Conservation (phyloP, 2,888 invertebrate genomes). For the Leptopterna dolabrata region DNA sequence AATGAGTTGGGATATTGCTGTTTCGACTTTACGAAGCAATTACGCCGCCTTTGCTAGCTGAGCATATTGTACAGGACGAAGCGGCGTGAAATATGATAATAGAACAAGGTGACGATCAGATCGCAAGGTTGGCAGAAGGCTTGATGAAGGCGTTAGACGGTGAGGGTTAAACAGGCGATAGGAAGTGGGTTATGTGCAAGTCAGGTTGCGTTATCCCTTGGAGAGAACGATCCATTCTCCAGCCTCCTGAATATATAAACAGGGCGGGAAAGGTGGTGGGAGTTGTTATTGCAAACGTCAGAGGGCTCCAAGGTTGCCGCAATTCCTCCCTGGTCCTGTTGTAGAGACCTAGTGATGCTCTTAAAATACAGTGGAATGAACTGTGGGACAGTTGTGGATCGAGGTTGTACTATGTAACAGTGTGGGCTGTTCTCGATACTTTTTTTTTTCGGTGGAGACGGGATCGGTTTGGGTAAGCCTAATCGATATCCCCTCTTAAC, state of each 20-base stretch:
- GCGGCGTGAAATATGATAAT: background rate
- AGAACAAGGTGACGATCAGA: background rate
- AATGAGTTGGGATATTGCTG: background rate
- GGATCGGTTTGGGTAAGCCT: too few relatives aligned
- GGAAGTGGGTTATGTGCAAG: background rate
- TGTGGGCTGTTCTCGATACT: too few relatives aligned
- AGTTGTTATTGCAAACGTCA: background rate
- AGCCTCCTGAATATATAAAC: background rate
- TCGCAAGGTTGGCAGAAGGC: background rate
- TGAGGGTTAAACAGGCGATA: background rate
- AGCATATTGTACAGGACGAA: background rate
- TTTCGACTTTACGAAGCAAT: background rate
- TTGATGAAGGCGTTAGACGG: background rate
- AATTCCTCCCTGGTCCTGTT: too few relatives aligned
- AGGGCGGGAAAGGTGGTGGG: background rate
- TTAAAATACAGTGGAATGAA: too few relatives aligned
- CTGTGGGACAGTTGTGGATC: too few relatives aligned
- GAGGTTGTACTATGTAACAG: too few relatives aligned
- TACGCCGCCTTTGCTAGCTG: background rate
- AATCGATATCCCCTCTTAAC: too few relatives aligned
- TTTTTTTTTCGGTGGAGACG: too few relatives aligned
- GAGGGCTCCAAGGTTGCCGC: too few relatives aligned
- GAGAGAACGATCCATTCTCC: background rate
- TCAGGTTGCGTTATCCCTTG: constrained; percentile 3
- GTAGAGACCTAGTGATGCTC: too few relatives aligned